Evolutionary conservation across 2,888 invertebrate species (phyloP), one percentile per base, ranked within the genome.

Genomic region (Incurvaria masculella): DNA sequence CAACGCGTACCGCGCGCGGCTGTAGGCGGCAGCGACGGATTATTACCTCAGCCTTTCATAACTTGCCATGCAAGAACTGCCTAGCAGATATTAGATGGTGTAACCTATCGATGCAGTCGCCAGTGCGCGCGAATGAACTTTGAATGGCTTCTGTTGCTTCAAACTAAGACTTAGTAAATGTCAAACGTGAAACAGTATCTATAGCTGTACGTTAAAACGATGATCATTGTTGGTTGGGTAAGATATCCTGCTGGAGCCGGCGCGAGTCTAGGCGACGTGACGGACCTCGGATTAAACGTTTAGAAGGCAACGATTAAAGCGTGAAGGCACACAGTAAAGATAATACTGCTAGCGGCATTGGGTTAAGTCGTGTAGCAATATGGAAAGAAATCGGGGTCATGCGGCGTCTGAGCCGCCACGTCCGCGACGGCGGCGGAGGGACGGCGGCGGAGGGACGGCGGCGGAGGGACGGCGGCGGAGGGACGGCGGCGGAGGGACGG

Each of bases 351-450:
- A 33, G 4, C 70, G 72, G 69, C 72, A 74, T 75, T 78, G 75
- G 76, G 75, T 26, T 21, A 39, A n/a, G 39, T 16, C 6, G 33
- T 33, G 75, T 72, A 68, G 63, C 67, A 66, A 63, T 63, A 68
- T 68, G 61, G 72, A 76, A 78, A 76, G 79, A 79, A 79, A 79
- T 79, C 79, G 79, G 78, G 79, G 78, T 78, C 78, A 33, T 23
- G 33, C 33, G 8, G 33, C 4, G 33, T 14, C 33, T n/a, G n/a
- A n/a, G 33, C 33, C 33, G 8, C 33, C 33, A n/a, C 33, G 3
- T 8, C 33, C 11, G 33, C 33, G 3, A 8, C 33, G 33, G 11
- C 11, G 11, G 33, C 33, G 33, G 23, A 23, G 10, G 6, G 5
- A 23, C 23, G 6, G 10, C 23, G 23, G 5, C 23, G n/a, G n/a